Conservation (phyloP, 2,113 vertebrate genomes). For the Mustelus asterias region DNA sequence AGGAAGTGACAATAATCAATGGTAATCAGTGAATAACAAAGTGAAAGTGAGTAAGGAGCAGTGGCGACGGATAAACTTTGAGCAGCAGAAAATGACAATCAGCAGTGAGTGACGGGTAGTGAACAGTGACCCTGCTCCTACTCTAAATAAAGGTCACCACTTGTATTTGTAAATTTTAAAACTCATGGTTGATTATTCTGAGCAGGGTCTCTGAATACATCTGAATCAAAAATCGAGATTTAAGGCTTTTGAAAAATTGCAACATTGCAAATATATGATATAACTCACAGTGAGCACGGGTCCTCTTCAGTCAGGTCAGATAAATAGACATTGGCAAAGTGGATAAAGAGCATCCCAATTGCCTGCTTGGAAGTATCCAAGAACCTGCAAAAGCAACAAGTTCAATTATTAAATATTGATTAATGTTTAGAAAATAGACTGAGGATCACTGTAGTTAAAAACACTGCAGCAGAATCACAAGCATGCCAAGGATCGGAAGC, state of each 20-base stretch:
- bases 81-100: background rate
- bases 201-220: constrained; percentile 33
- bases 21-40: no score
- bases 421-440: background rate
- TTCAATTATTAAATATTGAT: background rate
- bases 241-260: constrained; percentile 42
- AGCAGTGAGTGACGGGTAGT: background rate
- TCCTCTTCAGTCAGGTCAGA: constrained; percentile 92
- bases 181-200: background rate
- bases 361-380: constrained; percentile 98
- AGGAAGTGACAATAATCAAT: background rate
- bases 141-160: background rate
- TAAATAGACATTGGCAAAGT: constrained; percentile 96
- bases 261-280: background rate
- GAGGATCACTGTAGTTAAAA: background rate
- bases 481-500: background rate
- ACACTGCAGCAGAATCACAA: background rate
- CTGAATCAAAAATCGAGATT: background rate
- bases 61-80: background rate
- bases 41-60: no score
- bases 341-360: constrained; percentile 98
- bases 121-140: constrained; percentile 34
- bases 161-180: background rate
- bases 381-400: constrained; percentile 67
- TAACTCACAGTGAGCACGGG: constrained; percentile 92